Conservation (phyloP, 2,113 vertebrate species). For the Otus sunia region DNA sequence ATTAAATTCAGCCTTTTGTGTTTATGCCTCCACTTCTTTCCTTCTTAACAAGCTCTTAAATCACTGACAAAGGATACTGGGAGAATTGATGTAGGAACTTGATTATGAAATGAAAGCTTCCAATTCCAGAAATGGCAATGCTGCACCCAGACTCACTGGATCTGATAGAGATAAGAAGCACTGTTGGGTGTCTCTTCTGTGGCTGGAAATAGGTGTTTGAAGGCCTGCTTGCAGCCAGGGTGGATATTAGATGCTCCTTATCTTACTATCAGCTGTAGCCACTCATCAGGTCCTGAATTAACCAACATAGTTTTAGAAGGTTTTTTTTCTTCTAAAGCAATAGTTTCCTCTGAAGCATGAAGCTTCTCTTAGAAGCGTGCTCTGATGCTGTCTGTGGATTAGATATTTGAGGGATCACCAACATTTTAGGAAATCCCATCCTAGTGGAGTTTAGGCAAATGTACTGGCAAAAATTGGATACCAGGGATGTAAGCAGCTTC, state of each 20-base stretch:
- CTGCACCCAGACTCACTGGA: background rate
- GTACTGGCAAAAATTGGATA: background rate
- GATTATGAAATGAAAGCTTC: background rate
- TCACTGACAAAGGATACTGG: background rate
- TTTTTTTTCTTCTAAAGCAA: background rate
- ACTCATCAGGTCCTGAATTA: background rate
- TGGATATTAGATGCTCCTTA: background rate
- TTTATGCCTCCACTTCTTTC: background rate
- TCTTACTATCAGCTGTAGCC: background rate
- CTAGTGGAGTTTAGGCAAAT: background rate
- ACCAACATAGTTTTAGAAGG: background rate
- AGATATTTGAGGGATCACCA: background rate
- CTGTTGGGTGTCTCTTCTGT: background rate
- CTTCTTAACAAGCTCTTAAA: background rate
- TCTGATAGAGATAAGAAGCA: background rate
- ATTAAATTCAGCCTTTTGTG: background rate
- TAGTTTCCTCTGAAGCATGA: background rate
- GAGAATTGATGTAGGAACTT: background rate
- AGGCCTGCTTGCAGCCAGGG: accelerated
- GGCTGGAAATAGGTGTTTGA: background rate
- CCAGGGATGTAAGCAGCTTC: background rate
- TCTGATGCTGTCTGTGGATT: background rate
- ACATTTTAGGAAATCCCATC: background rate
- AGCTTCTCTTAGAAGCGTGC: background rate
- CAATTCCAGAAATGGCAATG: background rate